phyloP scores from a whole-genome alignment of 1,140 invertebrate species.

The Ceratosolen fusciceps region DNA sequence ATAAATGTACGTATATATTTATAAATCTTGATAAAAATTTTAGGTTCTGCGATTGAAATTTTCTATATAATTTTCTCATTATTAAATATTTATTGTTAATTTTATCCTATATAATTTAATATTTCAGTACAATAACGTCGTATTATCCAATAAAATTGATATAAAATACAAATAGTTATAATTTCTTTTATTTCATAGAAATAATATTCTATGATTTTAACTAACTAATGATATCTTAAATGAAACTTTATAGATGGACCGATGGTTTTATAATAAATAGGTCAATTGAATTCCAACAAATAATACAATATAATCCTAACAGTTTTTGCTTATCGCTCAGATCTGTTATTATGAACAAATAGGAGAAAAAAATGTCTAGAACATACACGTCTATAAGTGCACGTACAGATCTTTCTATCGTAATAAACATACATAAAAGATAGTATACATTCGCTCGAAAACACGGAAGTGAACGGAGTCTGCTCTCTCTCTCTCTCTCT shows the following conservation, averaged over 20 bases:
- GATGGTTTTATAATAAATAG: background rate
- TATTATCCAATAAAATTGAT: no score
- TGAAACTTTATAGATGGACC: background rate
- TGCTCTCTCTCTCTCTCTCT: constrained; percentile 11
- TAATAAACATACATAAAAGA: constrained; percentile 12
- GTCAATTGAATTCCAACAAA: background rate
- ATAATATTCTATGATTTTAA: no score
- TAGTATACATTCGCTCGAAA: constrained; percentile 8
- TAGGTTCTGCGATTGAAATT: no score
- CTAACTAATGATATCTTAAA: background rate
- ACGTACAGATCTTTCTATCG: constrained; percentile 3
- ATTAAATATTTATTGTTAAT: no score
- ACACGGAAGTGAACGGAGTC: constrained; percentile 40
- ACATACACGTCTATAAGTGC: background rate
- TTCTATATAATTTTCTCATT: no score
- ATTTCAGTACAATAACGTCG: no score
- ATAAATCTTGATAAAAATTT: no score
- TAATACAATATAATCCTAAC: background rate
- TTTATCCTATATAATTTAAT: no score
- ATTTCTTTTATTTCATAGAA: no score
- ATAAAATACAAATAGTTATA: no score
- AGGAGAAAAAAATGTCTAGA: background rate
- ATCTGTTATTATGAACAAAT: background rate
- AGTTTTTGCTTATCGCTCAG: background rate
- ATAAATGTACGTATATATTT: background rate